phyloP scores from a whole-genome alignment of 2,797 vertebrate species.

The Oreochromis mossambicus region DNA sequence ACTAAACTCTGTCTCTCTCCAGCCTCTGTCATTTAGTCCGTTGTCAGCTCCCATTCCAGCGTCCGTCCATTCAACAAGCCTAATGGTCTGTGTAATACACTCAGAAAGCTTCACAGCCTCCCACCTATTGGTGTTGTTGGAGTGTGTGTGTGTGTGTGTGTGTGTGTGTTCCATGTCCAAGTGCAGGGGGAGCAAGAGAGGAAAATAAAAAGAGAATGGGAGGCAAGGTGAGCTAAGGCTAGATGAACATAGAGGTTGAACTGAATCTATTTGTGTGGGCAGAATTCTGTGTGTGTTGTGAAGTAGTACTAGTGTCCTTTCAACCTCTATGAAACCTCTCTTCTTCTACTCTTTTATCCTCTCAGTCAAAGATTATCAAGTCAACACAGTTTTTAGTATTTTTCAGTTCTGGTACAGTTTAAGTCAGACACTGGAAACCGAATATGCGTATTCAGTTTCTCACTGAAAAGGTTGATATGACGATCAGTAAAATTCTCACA shows the following conservation, averaged over 20 bases:
- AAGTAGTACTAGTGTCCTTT: conserved; percentile 23
- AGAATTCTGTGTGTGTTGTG: background rate
- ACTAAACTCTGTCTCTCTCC: conserved; percentile 37
- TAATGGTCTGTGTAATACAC: conserved; percentile 75
- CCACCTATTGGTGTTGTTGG: conserved; percentile 55
- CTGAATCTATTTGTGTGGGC: background rate
- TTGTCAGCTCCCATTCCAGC: conserved; percentile 60
- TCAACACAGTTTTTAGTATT: background rate
- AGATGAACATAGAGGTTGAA: background rate
- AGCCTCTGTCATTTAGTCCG: conserved; percentile 56
- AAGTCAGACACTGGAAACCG: background rate
- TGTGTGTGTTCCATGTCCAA: conserved; percentile 6
- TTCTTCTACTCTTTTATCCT: background rate
- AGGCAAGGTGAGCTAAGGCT: conserved; percentile 10
- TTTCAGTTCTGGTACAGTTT: background rate
- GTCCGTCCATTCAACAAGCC: conserved; percentile 62
- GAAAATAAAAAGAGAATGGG: conserved; percentile 8
- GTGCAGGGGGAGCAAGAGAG: background rate
- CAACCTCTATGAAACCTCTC: background rate
- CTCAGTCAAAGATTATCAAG: background rate
- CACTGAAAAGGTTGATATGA: background rate
- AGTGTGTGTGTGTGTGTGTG: conserved; percentile 7
- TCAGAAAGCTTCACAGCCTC: conserved; percentile 59
- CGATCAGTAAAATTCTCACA: background rate
- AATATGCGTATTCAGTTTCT: background rate